Evolutionary conservation across 2,888 invertebrate species (phyloP), one percentile per base, ranked within the genome.

Genomic region (Erebia palarica): DNA sequence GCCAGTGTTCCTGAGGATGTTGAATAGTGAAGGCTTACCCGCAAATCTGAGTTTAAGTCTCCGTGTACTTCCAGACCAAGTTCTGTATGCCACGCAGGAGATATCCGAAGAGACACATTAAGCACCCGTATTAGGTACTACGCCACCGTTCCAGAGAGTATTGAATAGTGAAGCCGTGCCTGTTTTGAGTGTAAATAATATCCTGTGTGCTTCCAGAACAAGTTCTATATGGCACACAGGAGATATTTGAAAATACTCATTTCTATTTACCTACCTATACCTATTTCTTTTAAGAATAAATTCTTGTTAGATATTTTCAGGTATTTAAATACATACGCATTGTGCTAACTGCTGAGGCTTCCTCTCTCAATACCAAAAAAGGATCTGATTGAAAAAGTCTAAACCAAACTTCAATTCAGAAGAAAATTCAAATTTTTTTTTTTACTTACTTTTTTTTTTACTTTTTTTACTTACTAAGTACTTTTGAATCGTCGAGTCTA

Each of bases 11-110:
- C 18, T 5, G 63, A 49, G 21, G 63, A 42, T 59, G 16, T 16
- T 4, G 42, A 9, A 44, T 16, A n/a, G n/a, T 27, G n/a, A 21
- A 36, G 81, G 0, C 86, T 86, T 64, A 81, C 80, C 2, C 87
- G 88, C 74, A 75, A 80, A 74, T 67, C 68, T 0, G 78, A 81
- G 70, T 88, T 86, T 69, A 66, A 75, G 0, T 59, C 18, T 0
- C 60, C 73, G 71, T 73, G 9, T 87, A 87, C 72, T 87, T 83
- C 68, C 74, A 79, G 74, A 80, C 78, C 11, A 78, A 78, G 13
- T 72, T 79, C 72, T 87, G 88, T 69, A 63, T 65, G 18, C 71
- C 74, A 16, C 75, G 74, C 13, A 70, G 75, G 21, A 75, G 70
- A 58, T 76, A 76, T 16, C 57, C 67, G 14, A 74, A 65, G 47